Conservation (phyloP, 2,113 vertebrate species). For the Tragulus kanchil region DNA sequence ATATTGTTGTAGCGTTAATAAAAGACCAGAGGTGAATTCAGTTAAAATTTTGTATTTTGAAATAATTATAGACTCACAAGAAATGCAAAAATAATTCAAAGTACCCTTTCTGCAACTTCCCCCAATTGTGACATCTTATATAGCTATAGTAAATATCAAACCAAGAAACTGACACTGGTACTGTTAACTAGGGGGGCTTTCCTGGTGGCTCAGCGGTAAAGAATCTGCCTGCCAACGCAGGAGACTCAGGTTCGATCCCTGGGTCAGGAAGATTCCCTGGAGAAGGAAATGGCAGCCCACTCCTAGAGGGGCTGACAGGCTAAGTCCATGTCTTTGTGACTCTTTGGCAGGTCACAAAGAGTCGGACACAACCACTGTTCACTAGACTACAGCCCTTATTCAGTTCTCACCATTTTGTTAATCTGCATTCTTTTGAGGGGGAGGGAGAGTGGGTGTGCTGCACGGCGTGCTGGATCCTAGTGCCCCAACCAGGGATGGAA, state of each 20-base stretch:
- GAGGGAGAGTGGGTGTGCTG: fast-evolving
- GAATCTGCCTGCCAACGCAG: not conserved
- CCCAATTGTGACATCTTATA: not conserved
- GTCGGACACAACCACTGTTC: not conserved
- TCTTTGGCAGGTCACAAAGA: not conserved
- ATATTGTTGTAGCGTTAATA: slow-evolving; percentile 22
- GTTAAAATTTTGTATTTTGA: slow-evolving; percentile 46
- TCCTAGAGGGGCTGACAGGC: not conserved
- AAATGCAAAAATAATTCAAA: slow-evolving; percentile 26
- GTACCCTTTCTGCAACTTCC: not conserved
- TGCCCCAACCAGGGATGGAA: not conserved
- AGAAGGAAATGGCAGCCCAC: not conserved
- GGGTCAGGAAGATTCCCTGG: not conserved
- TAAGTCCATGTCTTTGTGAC: not conserved
- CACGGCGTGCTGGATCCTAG: not conserved
- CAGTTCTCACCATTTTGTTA: slow-evolving; percentile 7
- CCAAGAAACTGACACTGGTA: not conserved
- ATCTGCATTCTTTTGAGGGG: not conserved
- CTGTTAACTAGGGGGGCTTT: not conserved
- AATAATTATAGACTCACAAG: slow-evolving; percentile 15
- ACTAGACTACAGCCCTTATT: not conserved
- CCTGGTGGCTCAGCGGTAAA: not conserved
- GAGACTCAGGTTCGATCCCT: not conserved
- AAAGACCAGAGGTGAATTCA: slow-evolving; percentile 13
- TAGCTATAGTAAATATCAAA: not conserved